Conservation (phyloP, 1,140 invertebrate species). For the Mactra quadrangularis region DNA sequence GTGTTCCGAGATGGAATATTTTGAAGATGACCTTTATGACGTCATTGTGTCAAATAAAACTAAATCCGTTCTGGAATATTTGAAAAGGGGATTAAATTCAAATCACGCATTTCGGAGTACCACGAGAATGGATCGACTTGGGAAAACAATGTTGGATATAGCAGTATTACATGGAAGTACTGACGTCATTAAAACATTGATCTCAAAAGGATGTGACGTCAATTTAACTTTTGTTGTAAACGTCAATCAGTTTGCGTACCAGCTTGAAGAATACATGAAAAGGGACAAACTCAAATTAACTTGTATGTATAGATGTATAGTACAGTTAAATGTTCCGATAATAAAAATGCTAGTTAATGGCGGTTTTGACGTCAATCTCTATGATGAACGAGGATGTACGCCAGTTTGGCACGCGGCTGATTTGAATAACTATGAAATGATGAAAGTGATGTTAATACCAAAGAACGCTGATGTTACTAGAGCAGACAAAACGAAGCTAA, state of each 20-base stretch:
- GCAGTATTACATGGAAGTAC: conserved; percentile 64
- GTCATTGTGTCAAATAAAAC: conserved; percentile 66
- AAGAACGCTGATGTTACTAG: conserved; percentile 70
- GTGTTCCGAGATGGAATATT: conserved; percentile 70
- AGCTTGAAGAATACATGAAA: conserved; percentile 70
- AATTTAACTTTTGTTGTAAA: conserved; percentile 74
- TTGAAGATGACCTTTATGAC: conserved; percentile 72
- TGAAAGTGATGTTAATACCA: conserved; percentile 65
- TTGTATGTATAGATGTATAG: conserved; percentile 70
- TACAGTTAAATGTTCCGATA: conserved; percentile 69
- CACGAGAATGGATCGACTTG: conserved; percentile 64
- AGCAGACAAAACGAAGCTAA: conserved; percentile 66
- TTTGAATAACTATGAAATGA: conserved; percentile 74
- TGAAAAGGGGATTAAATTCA: conserved; percentile 67
- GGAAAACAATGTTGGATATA: conserved; percentile 71
- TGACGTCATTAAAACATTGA: conserved; percentile 64
- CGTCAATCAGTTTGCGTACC: conserved; percentile 66
- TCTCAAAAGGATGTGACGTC: conserved; percentile 67
- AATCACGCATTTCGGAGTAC: conserved; percentile 74
- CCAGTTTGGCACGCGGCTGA: conserved; percentile 76
- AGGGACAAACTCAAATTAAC: conserved; percentile 71
- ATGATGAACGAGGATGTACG: conserved; percentile 75
- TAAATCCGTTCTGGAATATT: conserved; percentile 61
- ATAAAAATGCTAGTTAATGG: conserved; percentile 70
- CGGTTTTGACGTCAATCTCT: conserved; percentile 74